These are phyloP conservation scores for Euclidia mi DNA, from an alignment of 2,888 invertebrate species.

Conservation along the genomic window DNA sequence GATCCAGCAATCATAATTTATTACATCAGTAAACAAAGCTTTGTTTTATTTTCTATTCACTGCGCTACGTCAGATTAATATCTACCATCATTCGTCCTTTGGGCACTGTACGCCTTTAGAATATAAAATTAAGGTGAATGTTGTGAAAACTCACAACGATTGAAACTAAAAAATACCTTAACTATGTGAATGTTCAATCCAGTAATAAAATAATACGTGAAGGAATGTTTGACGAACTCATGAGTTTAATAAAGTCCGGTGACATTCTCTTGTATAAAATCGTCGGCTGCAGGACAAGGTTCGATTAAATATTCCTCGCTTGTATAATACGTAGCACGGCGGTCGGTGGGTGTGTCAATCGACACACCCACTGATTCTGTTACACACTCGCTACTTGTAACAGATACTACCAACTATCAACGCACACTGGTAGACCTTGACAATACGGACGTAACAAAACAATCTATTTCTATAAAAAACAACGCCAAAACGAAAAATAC, in stretches of 20 bases:
- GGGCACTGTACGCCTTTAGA: slow-evolving; percentile 7
- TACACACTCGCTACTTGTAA: neutral
- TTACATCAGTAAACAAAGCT: no score
- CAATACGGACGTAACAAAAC: slow-evolving; percentile 11
- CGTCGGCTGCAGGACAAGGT: neutral
- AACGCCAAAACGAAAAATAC: slow-evolving; percentile 1
- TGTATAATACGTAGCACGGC: no score
- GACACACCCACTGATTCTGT: slow-evolving; percentile 20
- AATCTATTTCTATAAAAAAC: slow-evolving; percentile 1
- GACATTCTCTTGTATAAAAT: neutral
- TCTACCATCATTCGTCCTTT: slow-evolving; percentile 10
- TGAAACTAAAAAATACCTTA: neutral
- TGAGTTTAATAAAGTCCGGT: neutral
- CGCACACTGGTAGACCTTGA: slow-evolving; percentile 15
- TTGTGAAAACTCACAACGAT: no score
- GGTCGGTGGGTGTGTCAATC: slow-evolving; percentile 29
- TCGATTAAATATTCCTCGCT: neutral
- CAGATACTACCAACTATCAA: slow-evolving; percentile 6
- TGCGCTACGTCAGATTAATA: neutral
- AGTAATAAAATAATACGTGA: slow-evolving; percentile 18
- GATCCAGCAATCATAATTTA: no score
- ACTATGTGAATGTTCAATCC: slow-evolving; percentile 13
- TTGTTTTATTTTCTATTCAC: slow-evolving; percentile 18
- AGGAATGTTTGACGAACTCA: slow-evolving; percentile 8
- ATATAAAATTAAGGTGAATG: slow-evolving; percentile 16